Evolutionary conservation across 2,797 vertebrate species (phyloP).

Genomic region (Antennarius maculatus): DNA sequence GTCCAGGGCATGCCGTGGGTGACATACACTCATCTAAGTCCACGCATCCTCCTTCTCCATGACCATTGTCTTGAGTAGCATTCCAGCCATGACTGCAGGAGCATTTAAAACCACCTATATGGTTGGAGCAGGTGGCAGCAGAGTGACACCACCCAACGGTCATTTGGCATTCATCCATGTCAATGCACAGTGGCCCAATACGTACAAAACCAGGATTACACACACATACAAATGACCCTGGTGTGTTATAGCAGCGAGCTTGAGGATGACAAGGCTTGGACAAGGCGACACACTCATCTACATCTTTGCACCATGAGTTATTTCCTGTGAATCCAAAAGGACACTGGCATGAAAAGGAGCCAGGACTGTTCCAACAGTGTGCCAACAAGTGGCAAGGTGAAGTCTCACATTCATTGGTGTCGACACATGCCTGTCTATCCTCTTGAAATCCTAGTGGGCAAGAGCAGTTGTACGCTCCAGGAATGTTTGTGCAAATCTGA

Average conservation of each 20-base stretch:
- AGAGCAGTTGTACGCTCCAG: conserved; percentile 75
- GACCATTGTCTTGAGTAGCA: conserved; percentile 56
- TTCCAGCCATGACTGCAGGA: conserved; percentile 77
- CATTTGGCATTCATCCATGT: conserved; percentile 83
- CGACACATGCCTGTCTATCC: conserved; percentile 70
- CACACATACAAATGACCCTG: conserved; percentile 81
- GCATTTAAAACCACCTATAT: conserved; percentile 77
- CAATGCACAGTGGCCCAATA: conserved; percentile 76
- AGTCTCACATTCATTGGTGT: conserved; percentile 80
- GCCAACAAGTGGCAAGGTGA: conserved; percentile 75
- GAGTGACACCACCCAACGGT: conserved; percentile 73
- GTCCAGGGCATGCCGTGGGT: conserved; percentile 59
- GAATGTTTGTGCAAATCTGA: conserved; percentile 82
- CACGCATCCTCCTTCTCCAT: conserved; percentile 71
- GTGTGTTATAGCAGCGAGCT: conserved; percentile 80
- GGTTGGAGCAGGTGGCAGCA: conserved; percentile 80
- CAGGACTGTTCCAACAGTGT: conserved; percentile 79
- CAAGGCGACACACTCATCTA: conserved; percentile 79
- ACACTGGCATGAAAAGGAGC: conserved; percentile 83
- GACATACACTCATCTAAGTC: conserved; percentile 81
- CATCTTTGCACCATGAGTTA: conserved; percentile 80
- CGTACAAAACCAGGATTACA: conserved; percentile 76
- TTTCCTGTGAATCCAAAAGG: conserved; percentile 78
- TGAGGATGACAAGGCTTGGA: conserved; percentile 71
- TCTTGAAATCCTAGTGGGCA: conserved; percentile 78